A percentile compares a stretch with the other conserved stretches of the same genome.
phyloP scores from a whole-genome alignment of 2,113 vertebrate genomes.

The Pygoscelis adeliae region DNA sequence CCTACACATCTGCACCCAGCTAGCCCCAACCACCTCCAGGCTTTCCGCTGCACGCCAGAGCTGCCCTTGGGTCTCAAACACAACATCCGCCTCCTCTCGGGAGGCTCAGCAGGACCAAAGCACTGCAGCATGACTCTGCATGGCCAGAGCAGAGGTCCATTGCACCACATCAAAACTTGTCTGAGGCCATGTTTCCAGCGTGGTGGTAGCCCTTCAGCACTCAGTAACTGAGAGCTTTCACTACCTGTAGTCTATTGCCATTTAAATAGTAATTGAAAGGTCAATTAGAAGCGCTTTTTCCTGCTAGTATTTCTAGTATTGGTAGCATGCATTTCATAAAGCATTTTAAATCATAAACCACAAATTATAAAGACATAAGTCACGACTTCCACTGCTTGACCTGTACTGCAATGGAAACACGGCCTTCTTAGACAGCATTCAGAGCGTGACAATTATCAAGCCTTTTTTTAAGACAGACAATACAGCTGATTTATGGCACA shows the following conservation, averaged over 20 bases:
- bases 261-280: not conserved
- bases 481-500: not conserved
- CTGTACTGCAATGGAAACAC: not conserved
- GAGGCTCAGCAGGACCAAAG: not conserved
- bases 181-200: not conserved
- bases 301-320: not conserved
- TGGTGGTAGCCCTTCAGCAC: not conserved
- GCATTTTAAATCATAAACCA: not conserved
- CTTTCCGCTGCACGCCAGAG: not conserved
- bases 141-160: not conserved
- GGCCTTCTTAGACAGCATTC: not conserved
- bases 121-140: fast-evolving
- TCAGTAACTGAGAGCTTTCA: not conserved
- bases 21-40: not conserved
- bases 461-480: not conserved
- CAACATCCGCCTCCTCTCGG: not conserved
- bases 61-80: not conserved
- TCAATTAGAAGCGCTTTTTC: not conserved
- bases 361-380: not conserved
- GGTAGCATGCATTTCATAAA: not conserved
- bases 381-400: not conserved
- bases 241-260: not conserved
- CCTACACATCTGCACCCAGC: not conserved
- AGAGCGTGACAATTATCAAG: not conserved
- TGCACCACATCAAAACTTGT: not conserved